phyloP scores from a whole-genome alignment of 2,888 invertebrate genomes.

The Mythimna loreyi region DNA sequence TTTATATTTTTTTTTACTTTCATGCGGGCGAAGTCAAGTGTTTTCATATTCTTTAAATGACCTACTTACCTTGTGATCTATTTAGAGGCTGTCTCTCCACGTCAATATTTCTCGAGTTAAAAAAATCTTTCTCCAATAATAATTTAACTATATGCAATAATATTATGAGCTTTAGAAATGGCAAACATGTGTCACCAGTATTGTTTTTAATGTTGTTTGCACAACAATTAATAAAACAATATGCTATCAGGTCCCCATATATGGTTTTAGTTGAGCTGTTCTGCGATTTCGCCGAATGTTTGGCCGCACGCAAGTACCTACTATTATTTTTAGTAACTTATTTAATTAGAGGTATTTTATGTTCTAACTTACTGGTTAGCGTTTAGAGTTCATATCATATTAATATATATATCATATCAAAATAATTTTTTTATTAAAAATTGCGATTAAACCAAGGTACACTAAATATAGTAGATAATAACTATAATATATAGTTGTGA shows the following conservation, averaged over 20 bases:
- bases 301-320: not conserved
- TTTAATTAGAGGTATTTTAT: not conserved
- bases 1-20: too few relatives aligned
- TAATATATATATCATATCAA: too few relatives aligned
- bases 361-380: not conserved
- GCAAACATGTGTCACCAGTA: not conserved
- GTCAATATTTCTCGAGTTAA: not conserved
- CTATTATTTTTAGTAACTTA: not conserved
- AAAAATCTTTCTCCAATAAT: not conserved
- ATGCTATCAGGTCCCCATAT: not conserved
- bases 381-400: too few relatives aligned
- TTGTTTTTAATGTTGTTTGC: conserved; percentile 18
- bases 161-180: not conserved
- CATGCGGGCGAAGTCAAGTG: too few relatives aligned
- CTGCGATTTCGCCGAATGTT: not conserved
- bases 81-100: too few relatives aligned
- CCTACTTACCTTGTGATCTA: not conserved
- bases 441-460: not conserved
- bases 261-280: conserved; percentile 1
- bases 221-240: conserved; percentile 15
- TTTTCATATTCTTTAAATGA: conserved; percentile 3
- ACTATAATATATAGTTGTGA: not conserved
- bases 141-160: not conserved
- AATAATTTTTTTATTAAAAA: too few relatives aligned
- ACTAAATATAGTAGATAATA: not conserved